Conservation (phyloP, 2,888 invertebrate species). For the Masnerella sp. region DNA sequence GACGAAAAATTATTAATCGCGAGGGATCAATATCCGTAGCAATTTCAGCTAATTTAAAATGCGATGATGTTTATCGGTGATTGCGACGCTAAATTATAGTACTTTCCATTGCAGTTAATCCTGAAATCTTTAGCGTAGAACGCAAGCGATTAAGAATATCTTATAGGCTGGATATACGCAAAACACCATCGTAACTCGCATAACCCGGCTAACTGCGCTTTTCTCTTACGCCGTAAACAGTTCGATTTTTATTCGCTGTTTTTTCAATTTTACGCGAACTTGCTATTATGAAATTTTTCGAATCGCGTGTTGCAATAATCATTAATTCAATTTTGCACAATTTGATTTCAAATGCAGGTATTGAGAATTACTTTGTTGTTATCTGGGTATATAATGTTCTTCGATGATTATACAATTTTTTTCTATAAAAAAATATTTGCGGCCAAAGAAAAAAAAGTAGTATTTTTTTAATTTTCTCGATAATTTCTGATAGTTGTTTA, state of each 20-base stretch:
- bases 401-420: too few relatives aligned
- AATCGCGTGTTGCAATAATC: conserved; percentile 13
- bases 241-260: conserved; percentile 19
- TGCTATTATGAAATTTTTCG: conserved; percentile 28
- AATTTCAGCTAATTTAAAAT: conserved; percentile 61
- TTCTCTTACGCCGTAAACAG: conserved; percentile 38
- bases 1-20: conserved; percentile 48
- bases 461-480: too few relatives aligned
- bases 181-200: conserved; percentile 43
- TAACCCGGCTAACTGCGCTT: conserved; percentile 28
- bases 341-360: neutral
- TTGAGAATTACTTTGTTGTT: too few relatives aligned
- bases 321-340: conserved; percentile 21
- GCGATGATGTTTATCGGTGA: conserved; percentile 65
- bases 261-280: conserved; percentile 13
- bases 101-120: conserved; percentile 63
- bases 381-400: too few relatives aligned
- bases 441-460: too few relatives aligned
- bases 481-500: too few relatives aligned
- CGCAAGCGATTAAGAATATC: conserved; percentile 65
- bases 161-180: conserved; percentile 59
- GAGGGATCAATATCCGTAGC: conserved; percentile 63
- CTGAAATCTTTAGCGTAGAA: conserved; percentile 64
- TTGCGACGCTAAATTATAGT: conserved; percentile 67
- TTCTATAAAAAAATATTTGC: too few relatives aligned